Evolutionary conservation across 2,888 invertebrate genomes (phyloP).

Genomic region (Tineola bisselliella): DNA sequence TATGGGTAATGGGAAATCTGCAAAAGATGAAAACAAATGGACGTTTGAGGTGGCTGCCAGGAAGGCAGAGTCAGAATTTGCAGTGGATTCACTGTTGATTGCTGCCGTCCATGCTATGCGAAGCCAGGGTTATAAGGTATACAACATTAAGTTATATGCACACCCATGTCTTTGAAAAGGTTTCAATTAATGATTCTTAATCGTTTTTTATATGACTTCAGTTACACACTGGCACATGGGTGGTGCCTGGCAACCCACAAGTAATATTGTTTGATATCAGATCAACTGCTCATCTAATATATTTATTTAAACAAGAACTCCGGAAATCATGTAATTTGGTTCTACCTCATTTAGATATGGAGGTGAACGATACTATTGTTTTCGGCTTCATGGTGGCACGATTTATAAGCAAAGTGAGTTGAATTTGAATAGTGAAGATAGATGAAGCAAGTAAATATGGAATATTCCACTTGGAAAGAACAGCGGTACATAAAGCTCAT

Average conservation of each 20-base stretch:
- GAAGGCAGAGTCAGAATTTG: constrained; percentile 95
- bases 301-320: constrained; percentile 92
- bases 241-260: constrained; percentile 99
- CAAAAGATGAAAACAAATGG: constrained; percentile 92
- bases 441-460: constrained; percentile 98
- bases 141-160: too few species aligned
- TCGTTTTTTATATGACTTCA: constrained; percentile 28
- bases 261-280: constrained; percentile 97
- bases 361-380: constrained; percentile 96
- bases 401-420: constrained; percentile 84
- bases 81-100: constrained; percentile 76
- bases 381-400: constrained; percentile 95
- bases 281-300: constrained; percentile 94
- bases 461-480: constrained; percentile 98
- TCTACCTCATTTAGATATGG: constrained; percentile 89
- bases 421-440: constrained; percentile 70
- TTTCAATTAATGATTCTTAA: neutral
- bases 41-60: constrained; percentile 98
- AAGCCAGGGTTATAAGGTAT: constrained; percentile 89
- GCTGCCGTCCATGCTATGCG: constrained; percentile 81
- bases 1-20: constrained; percentile 86
- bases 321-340: constrained; percentile 92
- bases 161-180: too few species aligned
- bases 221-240: constrained; percentile 96
- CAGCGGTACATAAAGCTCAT: constrained; percentile 91